Conservation (phyloP, 2,797 vertebrate genomes). For the Xenentodon cancila region DNA sequence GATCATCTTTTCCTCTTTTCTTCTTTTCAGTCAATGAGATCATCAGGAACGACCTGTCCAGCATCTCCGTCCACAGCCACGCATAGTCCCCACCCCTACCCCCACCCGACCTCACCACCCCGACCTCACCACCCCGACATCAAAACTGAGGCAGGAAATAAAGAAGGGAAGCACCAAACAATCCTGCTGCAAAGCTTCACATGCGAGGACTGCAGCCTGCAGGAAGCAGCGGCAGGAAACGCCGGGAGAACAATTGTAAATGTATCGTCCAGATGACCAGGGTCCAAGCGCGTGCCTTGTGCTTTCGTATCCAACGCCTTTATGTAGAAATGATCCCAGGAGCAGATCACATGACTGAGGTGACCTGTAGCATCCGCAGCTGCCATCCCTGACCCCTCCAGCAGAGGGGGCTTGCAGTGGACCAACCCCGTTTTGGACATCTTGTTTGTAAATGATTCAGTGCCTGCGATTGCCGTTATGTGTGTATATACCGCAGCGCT, state of each 20-base stretch:
- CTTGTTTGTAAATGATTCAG: slow-evolving; percentile 59
- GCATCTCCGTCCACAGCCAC: slow-evolving; percentile 87
- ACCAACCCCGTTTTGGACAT: slow-evolving; percentile 53
- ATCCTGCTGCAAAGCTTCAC: slow-evolving; percentile 19
- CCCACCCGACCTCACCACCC: slow-evolving; percentile 4
- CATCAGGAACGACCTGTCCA: slow-evolving; percentile 96
- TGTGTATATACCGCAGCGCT: slow-evolving; percentile 60
- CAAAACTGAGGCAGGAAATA: not conserved
- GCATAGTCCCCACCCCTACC: slow-evolving; percentile 75
- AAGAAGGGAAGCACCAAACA: slow-evolving; percentile 41
- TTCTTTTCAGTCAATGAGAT: slow-evolving; percentile 94
- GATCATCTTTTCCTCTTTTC: not conserved
- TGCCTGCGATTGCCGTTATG: not conserved
- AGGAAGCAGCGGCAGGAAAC: slow-evolving; percentile 47
- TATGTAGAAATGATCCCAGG: slow-evolving; percentile 30
- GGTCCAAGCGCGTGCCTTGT: slow-evolving; percentile 72
- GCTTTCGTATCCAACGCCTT: slow-evolving; percentile 46
- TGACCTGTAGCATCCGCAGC: slow-evolving; percentile 54
- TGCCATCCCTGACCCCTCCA: slow-evolving; percentile 20
- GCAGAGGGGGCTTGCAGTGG: slow-evolving; percentile 58
- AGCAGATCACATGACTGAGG: slow-evolving; percentile 42
- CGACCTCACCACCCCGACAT: too few relatives aligned
- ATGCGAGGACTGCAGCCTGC: slow-evolving; percentile 58
- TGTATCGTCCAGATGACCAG: slow-evolving; percentile 51
- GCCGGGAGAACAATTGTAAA: slow-evolving; percentile 45